phyloP scores from a whole-genome alignment of 2,888 invertebrate genomes.

The Lasioglossum calceatum region DNA sequence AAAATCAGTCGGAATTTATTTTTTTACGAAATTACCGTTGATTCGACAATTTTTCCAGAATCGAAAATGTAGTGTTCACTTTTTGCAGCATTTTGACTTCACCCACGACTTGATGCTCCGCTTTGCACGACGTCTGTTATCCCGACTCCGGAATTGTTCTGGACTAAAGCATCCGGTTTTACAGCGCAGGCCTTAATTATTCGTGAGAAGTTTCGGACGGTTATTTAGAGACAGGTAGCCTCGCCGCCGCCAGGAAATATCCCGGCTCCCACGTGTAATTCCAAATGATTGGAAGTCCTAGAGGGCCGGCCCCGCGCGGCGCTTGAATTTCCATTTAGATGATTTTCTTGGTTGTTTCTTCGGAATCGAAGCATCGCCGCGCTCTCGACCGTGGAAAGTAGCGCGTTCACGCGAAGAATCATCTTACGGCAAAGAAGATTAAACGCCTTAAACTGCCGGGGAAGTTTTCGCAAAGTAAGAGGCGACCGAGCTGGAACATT shows the following conservation, averaged over 20 bases:
- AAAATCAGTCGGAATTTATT: no score
- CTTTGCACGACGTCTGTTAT: not conserved
- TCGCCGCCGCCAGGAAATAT: not conserved
- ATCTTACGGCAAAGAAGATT: slow-evolving; percentile 63
- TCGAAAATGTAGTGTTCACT: no score
- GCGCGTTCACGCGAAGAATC: slow-evolving; percentile 33
- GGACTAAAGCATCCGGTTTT: slow-evolving; percentile 5
- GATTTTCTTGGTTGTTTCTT: slow-evolving; percentile 8
- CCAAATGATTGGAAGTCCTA: slow-evolving; percentile 1
- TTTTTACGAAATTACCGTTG: no score
- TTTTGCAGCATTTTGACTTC: no score
- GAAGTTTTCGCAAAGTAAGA: slow-evolving; percentile 71
- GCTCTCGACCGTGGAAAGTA: not conserved
- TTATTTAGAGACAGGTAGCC: not conserved
- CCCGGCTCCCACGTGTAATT: slow-evolving; percentile 3
- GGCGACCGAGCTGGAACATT: slow-evolving; percentile 76
- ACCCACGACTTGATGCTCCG: not conserved
- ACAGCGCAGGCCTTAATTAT: slow-evolving; percentile 1
- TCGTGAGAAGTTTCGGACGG: slow-evolving; percentile 6
- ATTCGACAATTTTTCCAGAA: no score
- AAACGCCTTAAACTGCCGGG: slow-evolving; percentile 50
- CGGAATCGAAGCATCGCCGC: not conserved
- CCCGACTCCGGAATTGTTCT: not conserved
- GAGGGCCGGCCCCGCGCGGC: not conserved
- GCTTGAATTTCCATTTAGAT: slow-evolving; percentile 17